phyloP scores from a whole-genome alignment of 2,888 invertebrate species.

The Brachypalpus laphriformis region DNA sequence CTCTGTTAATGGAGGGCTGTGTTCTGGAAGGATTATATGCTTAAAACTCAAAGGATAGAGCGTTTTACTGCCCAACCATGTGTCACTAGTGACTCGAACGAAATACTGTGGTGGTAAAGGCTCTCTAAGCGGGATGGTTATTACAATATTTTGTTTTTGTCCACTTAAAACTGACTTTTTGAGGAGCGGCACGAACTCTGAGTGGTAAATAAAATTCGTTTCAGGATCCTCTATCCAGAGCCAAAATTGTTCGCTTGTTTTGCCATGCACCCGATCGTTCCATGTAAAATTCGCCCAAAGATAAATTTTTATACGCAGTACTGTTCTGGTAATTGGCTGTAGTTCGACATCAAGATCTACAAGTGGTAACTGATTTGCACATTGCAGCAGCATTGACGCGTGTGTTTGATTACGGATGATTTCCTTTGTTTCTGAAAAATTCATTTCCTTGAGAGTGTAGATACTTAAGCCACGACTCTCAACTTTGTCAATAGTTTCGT shows the following conservation, averaged over 20 bases:
- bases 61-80: conserved; percentile 86
- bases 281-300: conserved; percentile 91
- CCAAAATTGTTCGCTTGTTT: conserved; percentile 95
- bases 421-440: conserved; percentile 92
- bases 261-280: conserved; percentile 95
- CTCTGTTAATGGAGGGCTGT: conserved; percentile 96
- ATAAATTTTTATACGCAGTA: conserved; percentile 91
- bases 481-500: conserved; percentile 91
- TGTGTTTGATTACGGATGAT: conserved; percentile 89
- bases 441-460: conserved; percentile 93
- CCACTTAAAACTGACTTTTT: conserved; percentile 86
- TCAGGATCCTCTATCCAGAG: conserved; percentile 99
- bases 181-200: conserved; percentile 90
- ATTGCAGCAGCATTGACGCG: conserved; percentile 90
- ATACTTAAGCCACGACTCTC: conserved; percentile 90
- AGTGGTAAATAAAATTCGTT: conserved; percentile 96
- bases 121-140: conserved; percentile 97
- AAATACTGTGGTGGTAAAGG: conserved; percentile 96
- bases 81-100: conserved; percentile 93
- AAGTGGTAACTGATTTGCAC: conserved; percentile 92
- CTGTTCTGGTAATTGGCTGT: conserved; percentile 97
- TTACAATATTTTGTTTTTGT: conserved; percentile 92
- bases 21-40: conserved; percentile 94
- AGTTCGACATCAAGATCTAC: conserved; percentile 92
- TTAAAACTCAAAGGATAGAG: conserved; percentile 89